Base-by-base conservation (phyloP, 2,888 invertebrate genomes). In the Urechis unicinctus region DNA sequence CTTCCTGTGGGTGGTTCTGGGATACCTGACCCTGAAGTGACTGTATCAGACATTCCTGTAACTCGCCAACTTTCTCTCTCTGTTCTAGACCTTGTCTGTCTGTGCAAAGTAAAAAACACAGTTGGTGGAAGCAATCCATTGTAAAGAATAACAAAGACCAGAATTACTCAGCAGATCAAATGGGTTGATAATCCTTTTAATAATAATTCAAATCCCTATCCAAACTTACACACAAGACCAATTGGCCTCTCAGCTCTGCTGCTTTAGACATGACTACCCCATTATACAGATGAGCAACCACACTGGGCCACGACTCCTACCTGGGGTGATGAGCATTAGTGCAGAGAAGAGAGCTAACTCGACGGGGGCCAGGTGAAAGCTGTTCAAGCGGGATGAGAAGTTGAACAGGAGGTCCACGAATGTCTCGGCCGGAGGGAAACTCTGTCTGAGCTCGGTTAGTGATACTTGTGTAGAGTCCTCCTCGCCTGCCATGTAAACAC, bases 331-430 rank as follows among this genome's bases (percentile, higher is more conserved):
- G 17, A 77, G 71, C 57, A 76, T 73, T 29, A 77, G 66, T 17
- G 75, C 74, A 63, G 72, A 71, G 63, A 77, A 75, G 51, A 76
- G 64, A n/a, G 74, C 73, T 52, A 71, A 71, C 57, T 76, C 76
- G 6, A 68, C 66, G 54, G 72, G 70, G 5, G 65, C 66, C 44
- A 77, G 64, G 46, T 68, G 66, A 66, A 76, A 75, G 43, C 69
- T 67, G 60, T 73, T 75, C 60, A 77, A 74, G 36, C 76, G 67
- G 30, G 67, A 66, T 61, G 73, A 73, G 53, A 76, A 66, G 60
- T 72, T 72, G 64, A 76, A 76, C 59, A 77, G 66, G 22, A 74
- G 69, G 53, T 76, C 75, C 17, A 77, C 71, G 65, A 76, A 76
- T 60, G 71, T 69, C 51, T 73, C 72, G 2, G 74, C 75, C 26